Evolutionary conservation across 2,113 vertebrate genomes (phyloP), one percentile per base, ranked within the genome.

Genomic region (Rafetus swinhoei): DNA sequence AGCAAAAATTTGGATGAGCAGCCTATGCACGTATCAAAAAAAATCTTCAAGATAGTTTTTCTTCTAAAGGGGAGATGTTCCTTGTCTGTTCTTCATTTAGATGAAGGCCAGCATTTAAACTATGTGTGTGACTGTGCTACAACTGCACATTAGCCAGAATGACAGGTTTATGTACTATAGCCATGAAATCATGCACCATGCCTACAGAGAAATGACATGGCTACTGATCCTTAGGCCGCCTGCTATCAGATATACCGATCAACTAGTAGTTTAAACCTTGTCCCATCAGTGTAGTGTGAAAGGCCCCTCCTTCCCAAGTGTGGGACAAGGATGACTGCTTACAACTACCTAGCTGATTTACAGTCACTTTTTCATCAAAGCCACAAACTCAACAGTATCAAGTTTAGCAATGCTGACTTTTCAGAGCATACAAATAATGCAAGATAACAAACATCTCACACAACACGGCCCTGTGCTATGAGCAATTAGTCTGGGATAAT

Each of bases 401-500:
- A 86, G 53, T 56, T 59, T 24, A 93, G 57, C 53, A 60, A n/a
- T 54, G 87, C 59, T 87, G 45, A 74, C 24, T 95, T 93, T 89
- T 85, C 82, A 88, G 50, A 86, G 57, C 89, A 96, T 79, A 86
- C 87, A 95, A 90, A 95, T 79, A 54, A 97, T 74, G 50, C 57
- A 87, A 90, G 76, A 93, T 83, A 21, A 18, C 86, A 94, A 90
- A 81, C 25, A 93, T 85, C n/a, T 83, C 84, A 52, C 52, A 91
- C 86, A 83, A 90, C 50, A 10, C 50, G 82, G 86, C 7, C 62
- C 95, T 89, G 65, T 74, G 77, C 56, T 55, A 89, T 94, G 81
- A 86, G 87, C 92, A 92, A 90, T 82, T 79, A 92, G 93, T 86
- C 96, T 84, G 87, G 50, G 85, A 93, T 93, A 76, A 96, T 83